Evolutionary conservation across 2,888 invertebrate genomes (phyloP), one percentile per base, ranked within the genome.

Genomic region (Teinopalpus imperialis): DNA sequence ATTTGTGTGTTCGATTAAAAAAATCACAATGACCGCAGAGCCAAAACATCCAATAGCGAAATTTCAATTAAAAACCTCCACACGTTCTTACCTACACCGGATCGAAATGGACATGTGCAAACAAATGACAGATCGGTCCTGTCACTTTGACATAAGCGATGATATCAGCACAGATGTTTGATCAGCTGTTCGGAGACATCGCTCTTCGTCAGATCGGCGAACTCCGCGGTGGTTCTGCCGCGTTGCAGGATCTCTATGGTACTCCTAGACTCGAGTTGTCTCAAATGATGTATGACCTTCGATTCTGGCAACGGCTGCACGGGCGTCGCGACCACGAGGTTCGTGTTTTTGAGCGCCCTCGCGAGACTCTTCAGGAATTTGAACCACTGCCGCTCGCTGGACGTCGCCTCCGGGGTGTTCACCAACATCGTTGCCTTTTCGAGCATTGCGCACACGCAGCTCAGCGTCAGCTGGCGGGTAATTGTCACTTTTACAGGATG

Each of bases 331-430:
- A 86, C 77, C 1, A 54, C 64, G 0, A 83, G 42, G 0, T 57
- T 66, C 0, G 83, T 78, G 51, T 72, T 74, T 8, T 83, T 83
- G 1, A 89, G 60, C 0, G 89, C 40, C 68, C 91, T 69, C 0
- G 90, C 86, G 36, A 91, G 68, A 0, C 82, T 85, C 48, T 83
- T 79, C 2, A 92, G 76, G 72, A 91, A 92, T 50, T 86, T 86
- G 5, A 76, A 86, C 91, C 91, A 91, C 43, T 87, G 87, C 0
- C 86, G 63, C 46, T 87, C 88, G 67, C 76, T 81, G 1, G 83
- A 69, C 0, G 82, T 82, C 8, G 86, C 80, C 45, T 86, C 86
- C 0, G 82, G 78, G 0, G 83, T 83, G 56, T 75, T 80, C 0
- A 79, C 69, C 0, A 88, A 60, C 0, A 64, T 24, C 0, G 74